phyloP scores from a whole-genome alignment of 53 echinoderm and acorn worm genomes.

The Echinarachnius parma region DNA sequence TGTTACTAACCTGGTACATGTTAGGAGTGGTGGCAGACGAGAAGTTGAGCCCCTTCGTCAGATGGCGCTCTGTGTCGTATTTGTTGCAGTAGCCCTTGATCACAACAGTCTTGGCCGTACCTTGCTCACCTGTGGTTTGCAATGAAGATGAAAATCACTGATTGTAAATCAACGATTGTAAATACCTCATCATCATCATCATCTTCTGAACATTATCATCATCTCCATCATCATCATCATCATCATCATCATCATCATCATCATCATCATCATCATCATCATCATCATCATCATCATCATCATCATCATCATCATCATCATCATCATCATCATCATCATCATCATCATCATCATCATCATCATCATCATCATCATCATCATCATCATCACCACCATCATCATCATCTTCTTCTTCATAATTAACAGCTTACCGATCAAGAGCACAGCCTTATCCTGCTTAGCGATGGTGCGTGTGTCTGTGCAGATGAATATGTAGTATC shows the following conservation, averaged over 20 bases:
- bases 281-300: conserved; percentile 1
- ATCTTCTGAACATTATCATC: too few species aligned
- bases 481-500: too few species aligned
- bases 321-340: neutral
- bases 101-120: conserved; percentile 98
- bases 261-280: conserved; percentile 2
- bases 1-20: conserved; percentile 92
- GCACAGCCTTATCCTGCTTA: conserved; percentile 92
- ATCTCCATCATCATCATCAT: neutral
- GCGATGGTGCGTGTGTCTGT: conserved; percentile 55
- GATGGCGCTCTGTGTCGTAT: conserved; percentile 87
- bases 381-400: neutral
- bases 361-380: neutral
- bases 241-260: conserved; percentile 5
- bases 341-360: conserved; percentile 6
- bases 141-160: too few species aligned
- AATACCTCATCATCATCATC: too few species aligned
- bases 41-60: conserved; percentile 93
- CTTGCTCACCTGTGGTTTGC: conserved; percentile 99
- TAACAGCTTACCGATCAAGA: conserved; percentile 96
- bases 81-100: conserved; percentile 93
- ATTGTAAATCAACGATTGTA: too few species aligned
- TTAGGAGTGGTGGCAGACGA: conserved; percentile 99
- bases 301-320: neutral
- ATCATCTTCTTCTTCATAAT: neutral